Percentiles rank a stretch among this genome's conserved stretches.
These are phyloP conservation scores for Ochropleura leucogaster DNA, from an alignment of 2,888 invertebrate species.

Conservation along the genomic window DNA sequence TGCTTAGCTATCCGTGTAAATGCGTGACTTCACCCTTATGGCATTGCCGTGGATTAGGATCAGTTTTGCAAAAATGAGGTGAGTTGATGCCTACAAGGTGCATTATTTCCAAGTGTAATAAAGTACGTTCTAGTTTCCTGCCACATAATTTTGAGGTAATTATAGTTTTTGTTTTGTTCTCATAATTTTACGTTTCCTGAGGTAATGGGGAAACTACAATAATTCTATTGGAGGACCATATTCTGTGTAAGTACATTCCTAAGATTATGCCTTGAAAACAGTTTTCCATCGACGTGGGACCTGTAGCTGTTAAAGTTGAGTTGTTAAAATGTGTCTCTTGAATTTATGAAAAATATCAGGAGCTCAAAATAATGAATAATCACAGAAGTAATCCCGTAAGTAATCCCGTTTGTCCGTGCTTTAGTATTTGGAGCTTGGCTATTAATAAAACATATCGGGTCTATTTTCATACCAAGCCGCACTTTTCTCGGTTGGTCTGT, in stretches of 20 bases:
- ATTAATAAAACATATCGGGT: no score
- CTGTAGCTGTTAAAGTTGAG: background rate
- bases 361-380: no score
- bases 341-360: no score
- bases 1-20: background rate
- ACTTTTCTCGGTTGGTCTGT: no score
- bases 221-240: background rate
- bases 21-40: background rate
- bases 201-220: background rate
- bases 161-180: background rate
- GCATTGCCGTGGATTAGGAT: background rate
- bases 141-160: background rate
- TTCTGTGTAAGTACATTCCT: background rate
- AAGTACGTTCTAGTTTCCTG: background rate
- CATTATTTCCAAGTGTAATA: background rate
- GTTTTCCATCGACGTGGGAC: background rate
- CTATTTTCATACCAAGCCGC: no score
- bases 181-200: background rate
- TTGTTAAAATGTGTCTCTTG: background rate
- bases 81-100: background rate
- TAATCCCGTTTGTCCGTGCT: no score
- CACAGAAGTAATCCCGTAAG: no score
- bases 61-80: background rate
- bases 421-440: no score
- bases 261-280: background rate